Evolutionary conservation across 2,888 invertebrate species (phyloP), one percentile per base, ranked within the genome.

Genomic region (Harpagoxenus sublaevis): DNA sequence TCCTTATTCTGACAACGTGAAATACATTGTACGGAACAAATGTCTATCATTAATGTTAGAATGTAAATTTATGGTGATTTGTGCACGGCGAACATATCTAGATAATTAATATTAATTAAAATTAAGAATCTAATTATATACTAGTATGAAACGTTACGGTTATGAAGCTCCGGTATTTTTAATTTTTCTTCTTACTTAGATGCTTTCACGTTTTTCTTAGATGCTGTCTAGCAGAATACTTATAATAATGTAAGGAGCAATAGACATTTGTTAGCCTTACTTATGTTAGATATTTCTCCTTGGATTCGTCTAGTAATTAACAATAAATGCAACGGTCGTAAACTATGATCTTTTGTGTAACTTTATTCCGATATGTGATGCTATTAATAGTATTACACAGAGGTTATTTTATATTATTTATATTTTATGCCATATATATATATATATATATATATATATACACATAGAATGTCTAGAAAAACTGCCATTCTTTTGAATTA

Each of bases 11-110:
- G 2, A 5, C 28, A 57, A n/a, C 31, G 5, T 31, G 0, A n/a
- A 42, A 12, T 74, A 45, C 12, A 57, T 18, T 60, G 31, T 62
- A 62, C 28, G 45, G 12, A 62, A 48, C 8, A 62, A 5, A 42
- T 42, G 15, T 28, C 39, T 57, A 74, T 5, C 42, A 31, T 8
- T n/a, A n/a, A 45, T 45, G 12, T 45, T 31, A 74, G 2, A 74
- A 45, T 60, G 12, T n/a, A 74, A 60, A 45, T 73, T 60, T 39
- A 55, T 39, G 71, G 15, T 60, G 8, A 74, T 74, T 74, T 45
- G 6, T 3, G 9, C 3, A 35, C 6, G 12, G 1, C 23, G 4
- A 45, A 12, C 5, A 28, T 45, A 12, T 12, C 5, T 60, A 31
- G 10, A 31, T 68, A 74, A 60, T 42, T 57, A 57, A 60, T 55